Evolutionary conservation across 2,888 invertebrate species (phyloP).

Genomic region (Ophioninae sp.): DNA sequence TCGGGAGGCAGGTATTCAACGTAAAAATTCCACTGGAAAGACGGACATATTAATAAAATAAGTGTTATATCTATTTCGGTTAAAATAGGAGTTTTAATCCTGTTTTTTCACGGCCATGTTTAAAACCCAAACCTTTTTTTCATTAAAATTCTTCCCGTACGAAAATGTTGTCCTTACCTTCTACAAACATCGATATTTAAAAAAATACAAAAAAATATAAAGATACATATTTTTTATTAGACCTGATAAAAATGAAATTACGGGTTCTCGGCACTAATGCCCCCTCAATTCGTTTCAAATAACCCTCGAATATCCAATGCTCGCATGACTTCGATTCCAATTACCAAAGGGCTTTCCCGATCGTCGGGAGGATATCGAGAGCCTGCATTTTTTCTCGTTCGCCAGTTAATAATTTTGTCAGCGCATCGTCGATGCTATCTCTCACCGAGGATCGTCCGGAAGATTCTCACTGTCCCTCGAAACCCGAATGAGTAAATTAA

Average conservation of each 20-base stretch:
- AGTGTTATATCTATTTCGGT: too few relatives aligned
- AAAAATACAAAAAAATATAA: too few relatives aligned
- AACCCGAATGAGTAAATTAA: not conserved
- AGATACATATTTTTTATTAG: too few relatives aligned
- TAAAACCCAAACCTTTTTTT: too few relatives aligned
- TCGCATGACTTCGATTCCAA: not conserved
- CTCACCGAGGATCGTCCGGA: not conserved
- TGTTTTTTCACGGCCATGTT: too few relatives aligned
- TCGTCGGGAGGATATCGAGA: not conserved
- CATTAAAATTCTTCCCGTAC: too few relatives aligned
- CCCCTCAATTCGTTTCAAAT: not conserved
- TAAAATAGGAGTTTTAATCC: too few relatives aligned
- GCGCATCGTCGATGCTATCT: not conserved
- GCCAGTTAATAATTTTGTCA: not conserved
- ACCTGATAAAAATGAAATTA: too few relatives aligned
- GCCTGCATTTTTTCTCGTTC: not conserved
- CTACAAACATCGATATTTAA: too few relatives aligned
- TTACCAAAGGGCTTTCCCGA: not conserved
- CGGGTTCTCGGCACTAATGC: too few relatives aligned
- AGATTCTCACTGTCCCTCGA: not conserved
- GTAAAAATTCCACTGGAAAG: not conserved
- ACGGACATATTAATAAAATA: not conserved
- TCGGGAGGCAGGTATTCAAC: not conserved
- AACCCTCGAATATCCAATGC: not conserved
- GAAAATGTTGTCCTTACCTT: too few relatives aligned